Evolutionary conservation across 2,888 invertebrate genomes (phyloP).

Genomic region (Phortica okadai): DNA sequence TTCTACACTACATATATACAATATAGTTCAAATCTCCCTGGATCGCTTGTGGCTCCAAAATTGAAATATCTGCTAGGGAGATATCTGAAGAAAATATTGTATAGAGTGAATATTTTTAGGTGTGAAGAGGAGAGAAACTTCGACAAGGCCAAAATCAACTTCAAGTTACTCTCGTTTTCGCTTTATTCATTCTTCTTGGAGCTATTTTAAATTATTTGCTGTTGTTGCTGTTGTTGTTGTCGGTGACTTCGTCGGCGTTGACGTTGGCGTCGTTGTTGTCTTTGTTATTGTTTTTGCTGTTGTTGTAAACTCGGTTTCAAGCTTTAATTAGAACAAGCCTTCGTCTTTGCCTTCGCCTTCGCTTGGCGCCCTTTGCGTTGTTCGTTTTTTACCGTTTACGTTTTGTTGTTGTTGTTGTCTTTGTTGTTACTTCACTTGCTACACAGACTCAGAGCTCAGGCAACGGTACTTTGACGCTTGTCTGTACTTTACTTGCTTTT

Average conservation of each 20-base stretch:
- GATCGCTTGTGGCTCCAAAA: too few species aligned
- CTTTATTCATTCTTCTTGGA: too few species aligned
- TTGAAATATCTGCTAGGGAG: too few species aligned
- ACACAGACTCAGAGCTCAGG: too few species aligned
- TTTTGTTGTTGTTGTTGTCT: neutral
- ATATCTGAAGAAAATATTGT: too few species aligned
- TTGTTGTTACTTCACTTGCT: neutral
- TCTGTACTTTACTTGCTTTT: constrained; percentile 45
- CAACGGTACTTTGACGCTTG: neutral
- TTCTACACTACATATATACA: too few species aligned
- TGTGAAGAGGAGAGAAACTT: too few species aligned
- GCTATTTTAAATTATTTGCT: too few species aligned
- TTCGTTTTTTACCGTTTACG: neutral
- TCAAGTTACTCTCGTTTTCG: too few species aligned
- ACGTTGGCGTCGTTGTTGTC: neutral
- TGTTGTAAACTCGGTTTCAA: constrained; percentile 67
- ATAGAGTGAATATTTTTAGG: too few species aligned
- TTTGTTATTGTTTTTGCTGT: constrained; percentile 39
- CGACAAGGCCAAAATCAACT: too few species aligned
- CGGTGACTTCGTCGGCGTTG: constrained; percentile 27
- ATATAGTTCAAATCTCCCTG: too few species aligned
- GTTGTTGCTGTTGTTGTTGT: constrained; percentile 28
- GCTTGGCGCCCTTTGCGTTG: neutral
- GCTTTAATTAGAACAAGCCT: constrained; percentile 62
- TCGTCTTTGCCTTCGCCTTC: constrained; percentile 22